Base-by-base conservation (phyloP, 2,888 invertebrate genomes). In the Hydraecia micacea region DNA sequence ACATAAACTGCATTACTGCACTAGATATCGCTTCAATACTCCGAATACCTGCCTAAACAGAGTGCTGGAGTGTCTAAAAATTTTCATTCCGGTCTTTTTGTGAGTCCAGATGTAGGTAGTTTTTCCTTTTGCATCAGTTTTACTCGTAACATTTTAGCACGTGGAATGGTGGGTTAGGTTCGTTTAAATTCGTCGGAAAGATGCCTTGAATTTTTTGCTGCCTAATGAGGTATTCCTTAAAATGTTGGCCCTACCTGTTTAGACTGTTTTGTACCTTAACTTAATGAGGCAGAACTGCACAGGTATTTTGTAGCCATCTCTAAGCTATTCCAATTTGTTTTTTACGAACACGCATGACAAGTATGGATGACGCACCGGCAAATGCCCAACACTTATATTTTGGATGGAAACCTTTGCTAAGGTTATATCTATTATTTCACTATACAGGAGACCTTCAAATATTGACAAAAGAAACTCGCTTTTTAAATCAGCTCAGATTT, bases 1-100 rank as follows among this genome's bases (percentile, higher is more conserved):
- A 69, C 74, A 74, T 85, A 75, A 80, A 87, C 85, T 70, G 71
- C 80, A 85, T 88, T 84, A 67, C 81, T 73, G 60, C 25, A 75
- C 78, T 74, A 67, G 84, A 85, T 78, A 62, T 81, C 32, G 69
- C 46, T 62, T 78, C 71, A 11, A 79, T 72, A 81, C 70, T 60
- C 13, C 55, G 74, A 77, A 84, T 83, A 74, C 58, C 36, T 80
- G 72, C 58, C 82, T 81, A 84, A 68, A 73, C 77, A 8, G 18
- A 66, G 74, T 65, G 7, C 28, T 55, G 70, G 67, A 76, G 25
- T 71, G 79, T 42, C 74, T 78, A 76, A 83, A 80, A 79, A 78
- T 66, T 65, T 42, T 28, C 13, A 74, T 72, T 68, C 71, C 46
- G 55, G 60, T 77, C 8, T 71, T 85, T 82, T 71, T 70, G 7